Conservation (phyloP, 2,888 invertebrate genomes). For the Mylabris sibirica region DNA sequence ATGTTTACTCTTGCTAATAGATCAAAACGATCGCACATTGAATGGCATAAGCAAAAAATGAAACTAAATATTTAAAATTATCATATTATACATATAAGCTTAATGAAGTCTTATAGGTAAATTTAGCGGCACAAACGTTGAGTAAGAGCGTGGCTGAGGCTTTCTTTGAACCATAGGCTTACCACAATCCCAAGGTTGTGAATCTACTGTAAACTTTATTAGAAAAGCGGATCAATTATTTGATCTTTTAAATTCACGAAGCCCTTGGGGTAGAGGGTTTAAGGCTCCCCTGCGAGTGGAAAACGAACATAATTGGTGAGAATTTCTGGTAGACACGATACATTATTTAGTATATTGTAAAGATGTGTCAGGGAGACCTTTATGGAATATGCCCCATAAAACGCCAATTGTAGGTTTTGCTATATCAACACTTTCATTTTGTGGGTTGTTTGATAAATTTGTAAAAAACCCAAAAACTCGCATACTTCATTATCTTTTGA, state of each 20-base stretch:
- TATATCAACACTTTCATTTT: conserved; percentile 16
- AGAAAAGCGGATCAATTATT: conserved; percentile 21
- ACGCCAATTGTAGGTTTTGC: conserved; percentile 25
- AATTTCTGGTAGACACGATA: not conserved
- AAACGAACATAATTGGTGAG: not conserved
- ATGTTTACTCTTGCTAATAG: conserved; percentile 25
- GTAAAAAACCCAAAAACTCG: conserved; percentile 22
- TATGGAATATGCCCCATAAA: conserved; percentile 22
- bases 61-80: conserved; percentile 25
- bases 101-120: conserved; percentile 21
- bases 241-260: conserved; percentile 26
- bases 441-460: conserved; percentile 25
- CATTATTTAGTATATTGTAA: conserved; percentile 21
- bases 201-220: conserved; percentile 22
- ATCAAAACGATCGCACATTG: conserved; percentile 29
- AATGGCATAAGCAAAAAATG: conserved; percentile 36
- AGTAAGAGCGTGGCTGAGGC: conserved; percentile 27
- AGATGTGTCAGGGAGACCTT: conserved; percentile 19
- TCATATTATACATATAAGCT: not conserved
- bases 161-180: not conserved
- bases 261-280: conserved; percentile 16
- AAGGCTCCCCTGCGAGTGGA: conserved; percentile 14
- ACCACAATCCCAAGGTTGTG: conserved; percentile 16
- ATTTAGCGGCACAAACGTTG: conserved; percentile 27
- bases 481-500: conserved; percentile 23